Evolutionary conservation across 2,113 vertebrate genomes (phyloP).

Genomic region (Mionectes macconnelli): DNA sequence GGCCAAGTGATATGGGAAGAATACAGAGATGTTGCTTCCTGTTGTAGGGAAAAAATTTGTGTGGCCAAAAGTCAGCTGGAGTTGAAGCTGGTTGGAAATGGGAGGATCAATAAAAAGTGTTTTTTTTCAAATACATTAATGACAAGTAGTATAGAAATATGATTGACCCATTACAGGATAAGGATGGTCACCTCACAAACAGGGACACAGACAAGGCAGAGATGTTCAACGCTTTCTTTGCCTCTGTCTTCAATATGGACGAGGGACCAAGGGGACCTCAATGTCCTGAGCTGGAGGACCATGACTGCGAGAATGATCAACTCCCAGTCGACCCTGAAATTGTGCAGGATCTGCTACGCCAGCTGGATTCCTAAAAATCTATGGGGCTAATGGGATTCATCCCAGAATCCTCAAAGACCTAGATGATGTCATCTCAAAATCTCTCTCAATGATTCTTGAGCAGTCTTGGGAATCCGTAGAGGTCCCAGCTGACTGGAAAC

Average conservation of each 20-base stretch:
- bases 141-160: background rate
- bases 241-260: background rate
- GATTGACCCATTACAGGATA: background rate
- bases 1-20: background rate
- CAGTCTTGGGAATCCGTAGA: background rate
- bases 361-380: background rate
- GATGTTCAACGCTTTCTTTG: background rate
- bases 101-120: background rate
- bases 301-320: no score
- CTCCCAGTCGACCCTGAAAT: background rate
- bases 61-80: background rate
- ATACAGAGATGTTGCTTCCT: background rate
- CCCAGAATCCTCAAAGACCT: background rate
- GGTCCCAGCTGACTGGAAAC: background rate
- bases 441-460: background rate
- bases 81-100: background rate
- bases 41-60: background rate
- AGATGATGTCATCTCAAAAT: background rate
- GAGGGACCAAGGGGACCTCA: background rate
- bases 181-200: background rate
- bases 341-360: background rate
- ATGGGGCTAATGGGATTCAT: background rate
- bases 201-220: background rate
- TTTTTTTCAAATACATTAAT: background rate
- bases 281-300: background rate